Evolutionary conservation across 2,113 vertebrate genomes (phyloP).

Genomic region (Arvicanthis niloticus): DNA sequence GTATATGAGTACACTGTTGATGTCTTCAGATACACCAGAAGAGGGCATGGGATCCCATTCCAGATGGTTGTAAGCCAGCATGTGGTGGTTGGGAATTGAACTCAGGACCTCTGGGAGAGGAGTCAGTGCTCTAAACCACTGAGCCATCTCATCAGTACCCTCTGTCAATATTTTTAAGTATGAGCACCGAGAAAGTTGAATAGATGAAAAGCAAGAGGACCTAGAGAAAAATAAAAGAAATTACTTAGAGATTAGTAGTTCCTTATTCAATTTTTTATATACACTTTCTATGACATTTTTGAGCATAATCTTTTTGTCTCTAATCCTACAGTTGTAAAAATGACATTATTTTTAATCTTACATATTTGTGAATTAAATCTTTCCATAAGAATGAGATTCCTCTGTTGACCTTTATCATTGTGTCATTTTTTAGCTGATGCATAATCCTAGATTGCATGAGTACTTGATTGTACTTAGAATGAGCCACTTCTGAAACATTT

Average conservation of each 20-base stretch:
- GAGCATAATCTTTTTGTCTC: background rate
- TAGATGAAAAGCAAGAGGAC: background rate
- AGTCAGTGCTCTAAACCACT: too few species aligned
- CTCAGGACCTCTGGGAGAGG: too few species aligned
- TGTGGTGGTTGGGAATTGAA: too few species aligned
- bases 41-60: too few species aligned
- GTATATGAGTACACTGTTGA: too few species aligned
- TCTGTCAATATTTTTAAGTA: background rate
- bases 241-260: background rate
- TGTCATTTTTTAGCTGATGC: background rate
- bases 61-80: too few species aligned
- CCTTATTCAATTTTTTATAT: background rate
- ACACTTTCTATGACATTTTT: background rate
- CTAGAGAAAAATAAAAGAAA: background rate
- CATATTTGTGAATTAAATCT: background rate
- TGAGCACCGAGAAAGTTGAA: background rate
- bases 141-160: too few species aligned
- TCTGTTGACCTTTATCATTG: background rate
- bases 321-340: constrained; percentile 6
- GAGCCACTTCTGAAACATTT: background rate
- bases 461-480: background rate
- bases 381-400: background rate
- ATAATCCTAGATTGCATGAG: background rate
- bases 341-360: background rate
- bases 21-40: too few species aligned